Evolutionary conservation across 2,797 vertebrate species (phyloP).

Genomic region (Alexandromys oeconomus): DNA sequence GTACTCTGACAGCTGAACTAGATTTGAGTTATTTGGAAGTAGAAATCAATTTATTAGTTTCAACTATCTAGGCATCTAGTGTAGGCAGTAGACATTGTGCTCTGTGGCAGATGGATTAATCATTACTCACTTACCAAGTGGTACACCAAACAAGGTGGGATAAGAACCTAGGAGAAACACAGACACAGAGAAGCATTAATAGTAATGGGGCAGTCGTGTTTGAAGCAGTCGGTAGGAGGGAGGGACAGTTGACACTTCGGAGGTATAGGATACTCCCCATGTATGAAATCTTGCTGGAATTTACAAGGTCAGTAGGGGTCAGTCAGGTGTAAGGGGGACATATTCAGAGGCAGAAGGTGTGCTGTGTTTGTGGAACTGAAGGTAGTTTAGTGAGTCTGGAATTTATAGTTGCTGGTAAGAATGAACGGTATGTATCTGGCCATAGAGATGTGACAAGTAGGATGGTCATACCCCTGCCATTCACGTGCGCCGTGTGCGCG

Average conservation of each 20-base stretch:
- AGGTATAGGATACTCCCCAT: neutral
- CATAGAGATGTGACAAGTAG: neutral
- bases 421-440: neutral
- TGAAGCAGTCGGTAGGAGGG: neutral
- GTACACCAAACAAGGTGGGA: neutral
- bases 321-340: neutral
- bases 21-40: slow-evolving; percentile 13
- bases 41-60: neutral
- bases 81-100: neutral
- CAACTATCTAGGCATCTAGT: neutral
- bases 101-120: neutral
- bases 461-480: neutral
- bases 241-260: too few species aligned
- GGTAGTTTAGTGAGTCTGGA: neutral
- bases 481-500: accelerated
- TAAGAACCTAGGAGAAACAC: neutral
- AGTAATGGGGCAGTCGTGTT: accelerated
- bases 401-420: neutral
- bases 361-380: neutral
- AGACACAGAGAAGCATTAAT: neutral
- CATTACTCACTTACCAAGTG: neutral
- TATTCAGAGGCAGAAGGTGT: neutral
- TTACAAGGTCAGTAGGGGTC: neutral
- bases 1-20: neutral
- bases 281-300: neutral